A percentile compares a stretch with the other conserved stretches of the same genome.
Conservation (phyloP, 2,888 invertebrate genomes). For the Tiliacea citrago region DNA sequence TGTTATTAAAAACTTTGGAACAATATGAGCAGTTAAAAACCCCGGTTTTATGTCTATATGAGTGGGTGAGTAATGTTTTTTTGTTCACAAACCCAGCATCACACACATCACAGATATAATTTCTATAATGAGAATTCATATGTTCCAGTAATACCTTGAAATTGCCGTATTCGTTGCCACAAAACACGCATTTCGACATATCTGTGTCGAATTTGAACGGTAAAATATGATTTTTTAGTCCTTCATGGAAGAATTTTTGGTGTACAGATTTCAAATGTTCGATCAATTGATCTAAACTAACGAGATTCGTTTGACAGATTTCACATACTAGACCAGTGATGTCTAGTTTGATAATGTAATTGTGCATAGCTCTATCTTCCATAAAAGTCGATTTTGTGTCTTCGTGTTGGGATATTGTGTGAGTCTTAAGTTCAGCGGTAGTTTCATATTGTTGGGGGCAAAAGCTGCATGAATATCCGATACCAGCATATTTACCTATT, state of each 20-base stretch:
- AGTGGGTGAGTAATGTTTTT: slow-evolving; percentile 67
- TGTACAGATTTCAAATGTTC: slow-evolving; percentile 71
- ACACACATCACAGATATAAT: slow-evolving; percentile 88
- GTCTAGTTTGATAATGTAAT: slow-evolving; percentile 76
- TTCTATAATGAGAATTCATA: slow-evolving; percentile 81
- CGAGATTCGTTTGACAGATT: slow-evolving; percentile 67
- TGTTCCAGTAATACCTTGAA: slow-evolving; percentile 78
- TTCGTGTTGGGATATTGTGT: slow-evolving; percentile 73
- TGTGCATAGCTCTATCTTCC: slow-evolving; percentile 66
- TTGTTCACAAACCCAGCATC: slow-evolving; percentile 84
- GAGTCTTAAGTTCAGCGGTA: slow-evolving; percentile 76
- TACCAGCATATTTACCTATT: slow-evolving; percentile 75
- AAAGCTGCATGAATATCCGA: slow-evolving; percentile 79
- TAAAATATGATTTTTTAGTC: slow-evolving; percentile 73
- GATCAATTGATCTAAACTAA: slow-evolving; percentile 66
- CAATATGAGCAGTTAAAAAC: slow-evolving; percentile 73
- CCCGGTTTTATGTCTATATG: slow-evolving; percentile 79
- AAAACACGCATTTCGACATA: slow-evolving; percentile 67
- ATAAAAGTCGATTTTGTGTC: slow-evolving; percentile 74
- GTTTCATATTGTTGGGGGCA: slow-evolving; percentile 75
- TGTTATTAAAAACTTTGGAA: slow-evolving; percentile 73
- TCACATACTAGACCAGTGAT: slow-evolving; percentile 74
- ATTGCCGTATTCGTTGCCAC: slow-evolving; percentile 69
- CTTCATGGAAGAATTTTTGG: slow-evolving; percentile 64
- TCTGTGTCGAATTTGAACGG: slow-evolving; percentile 73